Base-by-base conservation (phyloP, 2,113 vertebrate species). In the Erythrocercus mccallii region DNA sequence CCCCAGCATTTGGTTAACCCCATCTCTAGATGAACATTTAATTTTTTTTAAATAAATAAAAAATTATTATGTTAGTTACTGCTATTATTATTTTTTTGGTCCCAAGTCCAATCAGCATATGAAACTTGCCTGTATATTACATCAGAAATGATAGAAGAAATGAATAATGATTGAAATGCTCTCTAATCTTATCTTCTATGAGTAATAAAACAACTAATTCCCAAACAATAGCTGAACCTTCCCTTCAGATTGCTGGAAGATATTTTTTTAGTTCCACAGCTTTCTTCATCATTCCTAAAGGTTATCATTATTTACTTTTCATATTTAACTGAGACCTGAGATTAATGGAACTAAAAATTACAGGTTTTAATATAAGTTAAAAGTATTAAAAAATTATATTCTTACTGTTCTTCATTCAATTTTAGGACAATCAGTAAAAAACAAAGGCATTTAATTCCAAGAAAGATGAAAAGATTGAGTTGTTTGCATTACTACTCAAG, bases 81-180 rank as follows among this genome's bases (percentile, higher is more conserved):
- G 10, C 4, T 62, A 33, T 24, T 82, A 61, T 33, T 88, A 21
- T 24, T 90, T 74, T 79, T 91, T 50, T 81, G 12, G 12, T 37
- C 15, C 13, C 22, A 45, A 47, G 8, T 83, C 45, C 44, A 12
- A 62, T 66, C 56, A 79, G 5, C 6, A 33, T 53, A 47, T n/a
- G 24, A 86, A 80, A 61, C 7, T 72, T 91, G 35, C 42, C 12
- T 83, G 42, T 48, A 71, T 78, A 90, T 79, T 80, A 25, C 45
- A 42, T 89, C 76, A 92, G 88, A 76, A 97, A 86, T 69, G 1
- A 68, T n/a, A 88, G 31, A 66, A 18, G 47, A 92, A 92, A 95
- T 91, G 88, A 94, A 82, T 80, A 89, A 74, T 74, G 62, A 95
- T 53, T 65, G 31, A 95, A 92, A 61, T 12, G 5, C 13, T 62